Evolutionary conservation across 2,888 invertebrate genomes (phyloP).

Genomic region (Harpagoxenus sublaevis): DNA sequence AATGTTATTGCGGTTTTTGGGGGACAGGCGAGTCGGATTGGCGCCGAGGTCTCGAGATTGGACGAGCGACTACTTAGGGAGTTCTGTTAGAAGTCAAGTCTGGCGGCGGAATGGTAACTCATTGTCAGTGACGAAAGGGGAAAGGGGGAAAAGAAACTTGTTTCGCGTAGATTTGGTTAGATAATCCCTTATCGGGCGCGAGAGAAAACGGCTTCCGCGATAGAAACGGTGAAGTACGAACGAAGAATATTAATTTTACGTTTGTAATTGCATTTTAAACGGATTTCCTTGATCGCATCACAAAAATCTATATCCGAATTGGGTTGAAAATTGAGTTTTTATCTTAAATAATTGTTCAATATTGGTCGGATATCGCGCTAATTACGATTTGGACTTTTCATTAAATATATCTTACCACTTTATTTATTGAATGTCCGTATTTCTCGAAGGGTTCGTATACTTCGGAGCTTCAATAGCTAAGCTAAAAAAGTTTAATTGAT

Average conservation of each 20-base stretch:
- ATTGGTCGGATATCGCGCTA: conserved; percentile 37
- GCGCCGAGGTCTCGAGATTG: conserved; percentile 67
- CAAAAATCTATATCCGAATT: conserved; percentile 1
- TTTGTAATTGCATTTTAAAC: conserved; percentile 54
- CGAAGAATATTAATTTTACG: conserved; percentile 71
- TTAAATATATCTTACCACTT: not conserved
- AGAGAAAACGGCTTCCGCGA: conserved; percentile 21
- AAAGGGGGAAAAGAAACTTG: conserved; percentile 64
- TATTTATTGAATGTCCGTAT: conserved; percentile 23
- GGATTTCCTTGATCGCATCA: not conserved
- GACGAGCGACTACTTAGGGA: conserved; percentile 74
- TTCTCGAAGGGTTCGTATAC: conserved; percentile 17
- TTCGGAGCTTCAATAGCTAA: conserved; percentile 16
- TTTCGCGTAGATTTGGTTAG: conserved; percentile 75
- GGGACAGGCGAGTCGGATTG: conserved; percentile 54
- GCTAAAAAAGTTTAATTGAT: conserved; percentile 44
- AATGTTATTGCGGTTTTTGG: conserved; percentile 68
- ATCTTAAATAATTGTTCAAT: conserved; percentile 30
- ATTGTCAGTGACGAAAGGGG: conserved; percentile 13
- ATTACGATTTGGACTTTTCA: conserved; percentile 8
- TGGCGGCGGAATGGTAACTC: conserved; percentile 23
- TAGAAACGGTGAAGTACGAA: conserved; percentile 57
- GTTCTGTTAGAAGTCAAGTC: conserved; percentile 68
- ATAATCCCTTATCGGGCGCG: conserved; percentile 66
- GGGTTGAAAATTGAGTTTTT: conserved; percentile 54